These are phyloP conservation scores for Enteromius afrohamiltoni DNA, from an alignment of 2,797 vertebrate species.

Conservation along the genomic window DNA sequence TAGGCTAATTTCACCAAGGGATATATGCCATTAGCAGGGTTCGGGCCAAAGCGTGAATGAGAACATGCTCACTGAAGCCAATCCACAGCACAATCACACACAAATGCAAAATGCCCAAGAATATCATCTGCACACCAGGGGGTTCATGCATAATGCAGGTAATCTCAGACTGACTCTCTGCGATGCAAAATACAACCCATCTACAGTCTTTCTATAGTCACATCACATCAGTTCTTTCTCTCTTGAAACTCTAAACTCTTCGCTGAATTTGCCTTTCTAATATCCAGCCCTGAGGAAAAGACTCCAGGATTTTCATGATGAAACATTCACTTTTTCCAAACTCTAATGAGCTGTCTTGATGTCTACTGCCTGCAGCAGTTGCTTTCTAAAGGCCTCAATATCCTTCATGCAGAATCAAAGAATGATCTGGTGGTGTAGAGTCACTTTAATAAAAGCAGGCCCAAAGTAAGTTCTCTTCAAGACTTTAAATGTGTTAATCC, in stretches of 20 bases:
- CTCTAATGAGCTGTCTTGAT: background rate
- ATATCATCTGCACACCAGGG: constrained; percentile 32
- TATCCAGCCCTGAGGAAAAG: background rate
- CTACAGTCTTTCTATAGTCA: constrained; percentile 15
- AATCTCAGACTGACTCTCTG: constrained; percentile 26
- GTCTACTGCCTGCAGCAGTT: background rate
- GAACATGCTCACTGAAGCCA: constrained; percentile 34
- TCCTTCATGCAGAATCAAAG: background rate
- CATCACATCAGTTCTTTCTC: constrained; percentile 3
- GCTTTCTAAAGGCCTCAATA: background rate
- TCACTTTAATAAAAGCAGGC: background rate
- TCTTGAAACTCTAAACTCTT: background rate
- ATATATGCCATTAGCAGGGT: constrained; percentile 58
- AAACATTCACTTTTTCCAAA: constrained; percentile 16
- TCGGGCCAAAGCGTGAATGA: constrained; percentile 44
- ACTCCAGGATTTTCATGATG: constrained; percentile 8
- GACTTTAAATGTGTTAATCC: background rate
- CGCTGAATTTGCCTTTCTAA: constrained; percentile 28
- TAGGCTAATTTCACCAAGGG: constrained; percentile 54
- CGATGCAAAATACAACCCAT: constrained; percentile 29
- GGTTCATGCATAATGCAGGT: constrained; percentile 48
- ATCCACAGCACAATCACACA: constrained; percentile 29
- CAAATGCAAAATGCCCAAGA: constrained; percentile 33
- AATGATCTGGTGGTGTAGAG: background rate
- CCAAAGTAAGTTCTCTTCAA: background rate